These are phyloP conservation scores for Dipodomys spectabilis DNA, from an alignment of 2,113 vertebrate genomes.

Conservation along the genomic window DNA sequence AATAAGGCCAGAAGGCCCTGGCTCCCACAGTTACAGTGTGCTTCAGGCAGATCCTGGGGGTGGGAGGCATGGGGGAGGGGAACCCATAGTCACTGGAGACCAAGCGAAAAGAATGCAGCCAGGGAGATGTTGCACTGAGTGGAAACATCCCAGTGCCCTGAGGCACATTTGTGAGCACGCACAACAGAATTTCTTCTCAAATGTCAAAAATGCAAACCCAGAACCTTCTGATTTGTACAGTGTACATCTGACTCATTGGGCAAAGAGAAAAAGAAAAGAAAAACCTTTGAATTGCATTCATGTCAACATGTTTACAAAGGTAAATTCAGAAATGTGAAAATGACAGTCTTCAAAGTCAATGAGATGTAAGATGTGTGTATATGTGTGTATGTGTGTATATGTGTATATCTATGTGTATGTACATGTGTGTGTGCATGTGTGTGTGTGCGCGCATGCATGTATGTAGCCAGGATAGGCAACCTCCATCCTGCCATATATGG, in stretches of 20 bases:
- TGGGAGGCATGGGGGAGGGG: no score
- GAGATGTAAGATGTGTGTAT: not conserved
- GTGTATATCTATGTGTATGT: not conserved
- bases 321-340: slow-evolving; percentile 17
- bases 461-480: no score
- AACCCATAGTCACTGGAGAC: not conserved
- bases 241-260: slow-evolving; percentile 5
- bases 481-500: no score
- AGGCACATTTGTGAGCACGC: slow-evolving; percentile 4
- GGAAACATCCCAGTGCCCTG: slow-evolving; percentile 8
- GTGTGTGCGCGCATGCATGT: no score
- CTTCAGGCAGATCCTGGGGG: not conserved
- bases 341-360: not conserved
- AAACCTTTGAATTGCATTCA: slow-evolving; percentile 2
- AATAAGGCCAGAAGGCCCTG: slow-evolving; percentile 33
- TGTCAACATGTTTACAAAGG: slow-evolving; percentile 11
- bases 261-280: not conserved
- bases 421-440: no score
- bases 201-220: slow-evolving; percentile 59
- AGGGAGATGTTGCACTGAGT: not conserved
- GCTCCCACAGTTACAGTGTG: slow-evolving; percentile 5
- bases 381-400: not conserved
- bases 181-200: slow-evolving; percentile 65
- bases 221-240: slow-evolving; percentile 21
- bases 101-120: slow-evolving; percentile 5